Conservation (phyloP, 2,797 vertebrate genomes). For the Sarcophilus harrisii region DNA sequence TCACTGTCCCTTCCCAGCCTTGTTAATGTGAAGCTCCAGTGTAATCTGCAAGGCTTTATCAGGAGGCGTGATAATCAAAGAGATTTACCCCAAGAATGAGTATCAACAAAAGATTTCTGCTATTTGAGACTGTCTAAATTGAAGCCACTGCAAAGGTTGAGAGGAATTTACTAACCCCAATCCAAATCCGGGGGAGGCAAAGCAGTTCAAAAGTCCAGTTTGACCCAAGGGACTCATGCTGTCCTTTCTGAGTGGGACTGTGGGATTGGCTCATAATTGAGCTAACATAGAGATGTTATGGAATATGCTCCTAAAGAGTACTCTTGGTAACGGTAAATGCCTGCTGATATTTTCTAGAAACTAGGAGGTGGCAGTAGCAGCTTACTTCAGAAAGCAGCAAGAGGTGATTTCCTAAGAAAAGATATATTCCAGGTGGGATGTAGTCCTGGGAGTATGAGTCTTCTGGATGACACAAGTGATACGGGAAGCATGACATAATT, state of each 20-base stretch:
- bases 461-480: not conserved
- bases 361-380: not conserved
- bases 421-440: not conserved
- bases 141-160: not conserved
- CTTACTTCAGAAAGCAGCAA: not conserved
- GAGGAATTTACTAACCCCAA: not conserved
- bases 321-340: not conserved
- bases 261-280: not conserved
- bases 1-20: not conserved
- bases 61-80: not conserved
- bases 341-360: not conserved
- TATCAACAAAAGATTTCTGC: not conserved
- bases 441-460: not conserved
- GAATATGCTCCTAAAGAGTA: not conserved
- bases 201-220: not conserved
- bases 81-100: not conserved
- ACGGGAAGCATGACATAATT: not conserved
- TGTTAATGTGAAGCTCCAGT: not conserved
- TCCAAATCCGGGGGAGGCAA: not conserved
- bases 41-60: not conserved
- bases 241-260: not conserved
- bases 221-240: not conserved
- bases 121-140: not conserved
- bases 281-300: not conserved
- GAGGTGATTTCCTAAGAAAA: not conserved